Evolutionary conservation across 2,888 invertebrate genomes (phyloP), one percentile per base, ranked within the genome.

Genomic region (Drosophila birchii): DNA sequence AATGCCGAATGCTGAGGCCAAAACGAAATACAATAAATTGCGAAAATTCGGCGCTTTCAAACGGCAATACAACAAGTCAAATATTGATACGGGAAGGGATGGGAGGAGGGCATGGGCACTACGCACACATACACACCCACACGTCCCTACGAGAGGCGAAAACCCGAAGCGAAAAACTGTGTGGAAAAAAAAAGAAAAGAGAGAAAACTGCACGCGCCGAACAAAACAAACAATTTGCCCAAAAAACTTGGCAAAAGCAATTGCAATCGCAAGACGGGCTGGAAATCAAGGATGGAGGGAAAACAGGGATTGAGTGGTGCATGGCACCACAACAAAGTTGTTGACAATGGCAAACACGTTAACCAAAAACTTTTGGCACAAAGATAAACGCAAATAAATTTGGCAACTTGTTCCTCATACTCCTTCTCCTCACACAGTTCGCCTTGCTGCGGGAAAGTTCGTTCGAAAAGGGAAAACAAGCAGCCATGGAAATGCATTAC

Each of bases 321-420:
- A 78, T 76, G 64, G 74, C 74, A 86, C 84, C 84, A 81, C 84
- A 84, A 86, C 84, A 86, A 86, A 84, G 86, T 84, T 84, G 86
- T 84, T 84, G 84, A 84, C 84, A 84, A 84, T 84, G 80, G 86
- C 84, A 84, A 84, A 86, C 84, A 84, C 84, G 84, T 84, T 84
- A 84, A 83, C 86, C 86, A 58, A 86, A 76, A 81, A 84, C 67
- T 84, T 84, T 86, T 84, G 81, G 75, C 83, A 80, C 86, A 76
- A 86, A 86, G 86, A 84, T 84, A 84, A 84, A 83, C 86, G 84
- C 84, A 84, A 84, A 84, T 84, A 84, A 84, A 84, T 84, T 83
- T 81, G 81, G 76, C 76, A 86, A 86, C 83, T 86, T 83, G 74
- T 66, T 82, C 73, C 38, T 5, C 26, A 26, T 7, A 2, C 20